Percentiles rank a stretch among this genome's conserved stretches.
Conservation (phyloP, 2,888 invertebrate species). For the Chrysolina oricalcia region DNA sequence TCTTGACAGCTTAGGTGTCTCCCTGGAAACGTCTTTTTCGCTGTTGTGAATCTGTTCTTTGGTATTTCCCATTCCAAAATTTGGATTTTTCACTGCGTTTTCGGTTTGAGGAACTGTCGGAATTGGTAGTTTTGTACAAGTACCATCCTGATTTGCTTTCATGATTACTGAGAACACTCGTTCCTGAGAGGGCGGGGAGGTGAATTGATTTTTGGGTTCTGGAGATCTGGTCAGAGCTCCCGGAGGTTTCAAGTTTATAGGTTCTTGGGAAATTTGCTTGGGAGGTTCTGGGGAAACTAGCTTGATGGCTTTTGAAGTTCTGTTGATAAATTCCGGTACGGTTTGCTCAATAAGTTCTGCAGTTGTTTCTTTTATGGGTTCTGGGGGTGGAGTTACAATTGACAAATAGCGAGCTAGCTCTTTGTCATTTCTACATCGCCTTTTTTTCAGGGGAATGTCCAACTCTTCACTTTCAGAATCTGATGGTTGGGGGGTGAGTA, state of each 20-base stretch:
- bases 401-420: slow-evolving; percentile 72
- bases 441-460: slow-evolving; percentile 76
- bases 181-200: slow-evolving; percentile 69
- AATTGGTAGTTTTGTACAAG: slow-evolving; percentile 70
- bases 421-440: slow-evolving; percentile 74
- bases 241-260: not conserved
- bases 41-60: slow-evolving; percentile 72
- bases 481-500: slow-evolving; percentile 87
- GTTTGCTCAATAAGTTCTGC: not conserved
- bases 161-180: slow-evolving; percentile 86
- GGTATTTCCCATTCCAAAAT: slow-evolving; percentile 82
- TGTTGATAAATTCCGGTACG: not conserved
- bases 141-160: slow-evolving; percentile 88
- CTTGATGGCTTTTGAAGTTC: not conserved
- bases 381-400: slow-evolving; percentile 40
- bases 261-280: not conserved
- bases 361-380: slow-evolving; percentile 36
- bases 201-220: slow-evolving; percentile 71
- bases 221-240: not conserved
- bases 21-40: slow-evolving; percentile 39
- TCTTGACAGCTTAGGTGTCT: slow-evolving; percentile 58
- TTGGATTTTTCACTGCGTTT: slow-evolving; percentile 80
- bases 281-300: too few relatives aligned
- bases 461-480: slow-evolving; percentile 80
- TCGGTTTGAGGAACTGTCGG: slow-evolving; percentile 34